Evolutionary conservation across 2,113 vertebrate genomes (phyloP).

Genomic region (Oplegnathus fasciatus): DNA sequence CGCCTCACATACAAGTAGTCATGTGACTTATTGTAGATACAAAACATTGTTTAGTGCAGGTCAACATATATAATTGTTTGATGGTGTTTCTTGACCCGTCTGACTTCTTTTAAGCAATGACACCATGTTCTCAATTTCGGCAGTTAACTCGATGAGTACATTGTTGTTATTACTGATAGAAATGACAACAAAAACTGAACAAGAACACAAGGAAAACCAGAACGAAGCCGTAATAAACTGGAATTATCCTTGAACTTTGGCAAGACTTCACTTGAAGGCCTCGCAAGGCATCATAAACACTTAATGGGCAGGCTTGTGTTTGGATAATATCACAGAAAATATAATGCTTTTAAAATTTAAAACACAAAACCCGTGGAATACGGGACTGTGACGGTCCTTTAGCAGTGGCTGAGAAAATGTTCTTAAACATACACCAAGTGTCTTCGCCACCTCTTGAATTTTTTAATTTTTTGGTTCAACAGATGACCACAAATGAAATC

Average conservation of each 20-base stretch:
- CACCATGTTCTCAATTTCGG: neutral
- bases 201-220: too few relatives aligned
- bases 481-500: neutral
- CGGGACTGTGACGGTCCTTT: neutral
- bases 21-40: neutral
- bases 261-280: neutral
- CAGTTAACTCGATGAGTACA: neutral
- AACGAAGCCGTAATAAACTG: neutral
- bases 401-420: neutral
- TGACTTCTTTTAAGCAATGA: neutral
- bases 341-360: neutral
- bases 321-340: neutral
- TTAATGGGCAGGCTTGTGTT: neutral
- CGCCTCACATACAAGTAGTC: neutral
- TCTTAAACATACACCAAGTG: neutral
- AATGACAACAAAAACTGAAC: neutral
- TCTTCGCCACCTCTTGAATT: neutral
- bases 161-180: neutral
- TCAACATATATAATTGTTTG: neutral
- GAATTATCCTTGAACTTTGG: neutral
- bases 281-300: neutral
- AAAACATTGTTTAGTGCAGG: neutral
- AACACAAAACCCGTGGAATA: neutral
- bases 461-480: neutral
- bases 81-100: neutral